Base-by-base conservation (phyloP, 2,888 invertebrate species). In the Julus scandinavius region DNA sequence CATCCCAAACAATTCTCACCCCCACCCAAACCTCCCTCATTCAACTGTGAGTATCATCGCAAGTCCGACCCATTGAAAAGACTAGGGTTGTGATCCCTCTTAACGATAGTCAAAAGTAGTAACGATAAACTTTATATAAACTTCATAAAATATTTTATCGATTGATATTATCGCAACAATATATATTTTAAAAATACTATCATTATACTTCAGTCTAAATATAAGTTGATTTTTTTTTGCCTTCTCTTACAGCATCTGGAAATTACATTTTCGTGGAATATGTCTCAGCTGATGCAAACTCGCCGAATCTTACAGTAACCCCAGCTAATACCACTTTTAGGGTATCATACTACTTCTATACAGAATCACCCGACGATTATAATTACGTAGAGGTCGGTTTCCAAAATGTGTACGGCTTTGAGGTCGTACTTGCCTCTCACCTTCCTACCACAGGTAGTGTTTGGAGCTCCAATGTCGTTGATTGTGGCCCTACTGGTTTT, bases 271-370 rank as follows among this genome's bases (percentile, higher is more conserved):
- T 38, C 83, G 83, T 83, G 20, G 83, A 83, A n/a, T 2, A 38
- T 13, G 83, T 17, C 40, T 83, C 83, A 17, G 83, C 83, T 83
- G 83, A 83, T 83, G 83, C 83, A 38, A 17, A 11, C 13, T 83
- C 83, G 3, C 40, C 83, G n/a, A n/a, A 17, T n/a, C 29, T 83
- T 7, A n/a, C 83, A 29, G 83, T 11, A 2, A 40, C 17, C 83
- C 11, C 83, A 29, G 83, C 13, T 4, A n/a, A n/a, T 17, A n/a
- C 83, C 20, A n/a, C 83, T 1, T 83, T 83, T n/a, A 13, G 13
- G 13, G 38, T 83, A 3, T 38, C 38, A 7, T 83, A 83, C 83
- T 83, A 83, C 40, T 83, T 83, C 29, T 38, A 83, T 13, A 83
- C 40, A 11, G 20, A 11, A 11, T 17, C 9, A n/a, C 11, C 29